These are phyloP conservation scores for Oxygymnocypris stewartii DNA, from an alignment of 2,113 vertebrate genomes.

Conservation along the genomic window DNA sequence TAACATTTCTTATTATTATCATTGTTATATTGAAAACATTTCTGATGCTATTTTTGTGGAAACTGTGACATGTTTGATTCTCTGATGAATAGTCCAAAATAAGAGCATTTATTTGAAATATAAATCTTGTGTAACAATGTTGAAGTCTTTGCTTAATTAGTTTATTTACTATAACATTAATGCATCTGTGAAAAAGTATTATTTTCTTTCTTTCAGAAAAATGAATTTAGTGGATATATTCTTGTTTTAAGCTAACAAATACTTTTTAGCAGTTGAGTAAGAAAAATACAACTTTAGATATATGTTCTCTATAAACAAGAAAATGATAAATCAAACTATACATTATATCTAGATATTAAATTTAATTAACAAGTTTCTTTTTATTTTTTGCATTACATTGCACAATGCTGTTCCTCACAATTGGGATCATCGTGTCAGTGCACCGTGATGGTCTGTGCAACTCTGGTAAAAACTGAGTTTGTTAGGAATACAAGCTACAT, in stretches of 20 bases:
- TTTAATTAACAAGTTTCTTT: not conserved
- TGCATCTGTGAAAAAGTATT: no score
- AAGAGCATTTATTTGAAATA: no score
- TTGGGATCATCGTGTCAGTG: not conserved
- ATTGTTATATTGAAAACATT: no score
- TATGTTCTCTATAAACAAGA: not conserved
- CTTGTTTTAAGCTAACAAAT: not conserved
- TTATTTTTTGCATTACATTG: not conserved
- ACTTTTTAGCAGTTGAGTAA: not conserved
- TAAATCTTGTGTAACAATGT: no score
- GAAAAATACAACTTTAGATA: not conserved
- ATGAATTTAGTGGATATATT: not conserved
- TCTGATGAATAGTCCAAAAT: no score
- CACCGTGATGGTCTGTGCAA: not conserved
- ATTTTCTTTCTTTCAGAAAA: no score
- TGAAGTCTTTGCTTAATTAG: not conserved
- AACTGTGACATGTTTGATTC: no score
- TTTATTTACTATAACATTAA: no score
- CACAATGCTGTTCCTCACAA: not conserved
- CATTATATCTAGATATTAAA: not conserved
- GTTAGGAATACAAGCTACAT: constrained; percentile 12
- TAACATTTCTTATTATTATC: no score
- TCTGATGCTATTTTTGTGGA: no score
- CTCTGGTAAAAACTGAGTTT: constrained; percentile 16
- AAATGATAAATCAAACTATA: not conserved